Conservation (phyloP, 2,888 invertebrate species). For the Arctia plantaginis region DNA sequence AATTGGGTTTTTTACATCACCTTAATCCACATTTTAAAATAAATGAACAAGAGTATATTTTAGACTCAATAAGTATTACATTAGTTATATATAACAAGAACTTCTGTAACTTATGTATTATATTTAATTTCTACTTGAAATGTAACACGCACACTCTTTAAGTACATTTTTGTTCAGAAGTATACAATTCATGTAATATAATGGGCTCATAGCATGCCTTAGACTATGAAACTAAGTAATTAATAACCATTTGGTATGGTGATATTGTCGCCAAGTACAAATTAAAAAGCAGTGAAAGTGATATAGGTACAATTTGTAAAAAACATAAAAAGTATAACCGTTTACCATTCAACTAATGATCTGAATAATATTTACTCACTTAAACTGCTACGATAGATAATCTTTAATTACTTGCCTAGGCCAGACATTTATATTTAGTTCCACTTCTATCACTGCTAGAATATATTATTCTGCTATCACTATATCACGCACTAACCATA, state of each 20-base stretch:
- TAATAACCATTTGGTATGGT: neutral
- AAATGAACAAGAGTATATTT: neutral
- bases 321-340: neutral
- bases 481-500: too few species aligned
- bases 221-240: neutral
- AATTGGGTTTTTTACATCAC: too few species aligned
- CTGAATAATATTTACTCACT: neutral
- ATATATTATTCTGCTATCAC: too few species aligned
- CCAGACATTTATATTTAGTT: too few species aligned
- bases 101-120: neutral
- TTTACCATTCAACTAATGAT: neutral
- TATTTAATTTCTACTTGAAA: neutral
- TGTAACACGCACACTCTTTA: neutral
- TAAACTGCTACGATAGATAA: too few species aligned
- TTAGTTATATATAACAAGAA: neutral
- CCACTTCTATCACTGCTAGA: too few species aligned
- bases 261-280: neutral
- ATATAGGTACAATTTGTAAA: neutral
- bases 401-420: too few species aligned
- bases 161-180: neutral
- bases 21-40: neutral
- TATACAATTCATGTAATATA: neutral
- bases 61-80: neutral
- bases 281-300: neutral
- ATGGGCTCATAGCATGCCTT: neutral